Base-by-base conservation (phyloP, 2,113 vertebrate genomes). In the Capreolus pygargus region DNA sequence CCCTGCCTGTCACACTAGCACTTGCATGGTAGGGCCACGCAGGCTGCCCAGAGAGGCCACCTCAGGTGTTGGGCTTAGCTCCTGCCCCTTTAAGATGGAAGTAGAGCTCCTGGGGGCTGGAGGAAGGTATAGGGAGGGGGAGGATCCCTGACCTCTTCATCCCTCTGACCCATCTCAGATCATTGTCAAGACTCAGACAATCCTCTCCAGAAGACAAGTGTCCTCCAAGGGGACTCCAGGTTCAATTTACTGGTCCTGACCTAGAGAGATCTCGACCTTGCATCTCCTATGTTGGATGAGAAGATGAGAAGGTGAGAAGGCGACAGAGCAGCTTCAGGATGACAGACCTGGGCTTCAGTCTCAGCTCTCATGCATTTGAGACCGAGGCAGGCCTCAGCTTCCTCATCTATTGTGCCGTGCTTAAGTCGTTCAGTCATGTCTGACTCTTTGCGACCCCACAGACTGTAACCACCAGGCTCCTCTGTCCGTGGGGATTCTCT, bases 61-160 rank as follows among this genome's bases (percentile, higher is more conserved):
- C 13, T 10, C 47, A 16, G 60, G 52, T 36, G 33, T 57, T 55
- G 89, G 39, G 33, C 23, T 58, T 27, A 13, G 33, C 27, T 57
- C 3, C 47, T 55, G 30, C 2, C 16, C 5, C 11, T 84, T 70
- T 27, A 70, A 43, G 28, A 47, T 33, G 5, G 23, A 36, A 16
- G 14, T 10, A 45, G 50, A 36, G 9, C 70, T 52, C 5, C 23
- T 36, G 0, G 23, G 9, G 52, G 16, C 16, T 13, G 4, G 50
- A n/a, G 16, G 1, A 88, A 30, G 6, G 39, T 28, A 1, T 10
- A 9, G 1, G 2, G 6, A 10, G 1, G 2, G 7, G 23, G 39
- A 82, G 10, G 76, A 15, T 7, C 23, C 43, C 15, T 33, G 76
- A 17, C 50, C 27, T 39, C 36, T 25, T 27, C 3, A 16, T 61